Conservation (phyloP, 2,888 invertebrate genomes). For the Ectemnius lituratus region DNA sequence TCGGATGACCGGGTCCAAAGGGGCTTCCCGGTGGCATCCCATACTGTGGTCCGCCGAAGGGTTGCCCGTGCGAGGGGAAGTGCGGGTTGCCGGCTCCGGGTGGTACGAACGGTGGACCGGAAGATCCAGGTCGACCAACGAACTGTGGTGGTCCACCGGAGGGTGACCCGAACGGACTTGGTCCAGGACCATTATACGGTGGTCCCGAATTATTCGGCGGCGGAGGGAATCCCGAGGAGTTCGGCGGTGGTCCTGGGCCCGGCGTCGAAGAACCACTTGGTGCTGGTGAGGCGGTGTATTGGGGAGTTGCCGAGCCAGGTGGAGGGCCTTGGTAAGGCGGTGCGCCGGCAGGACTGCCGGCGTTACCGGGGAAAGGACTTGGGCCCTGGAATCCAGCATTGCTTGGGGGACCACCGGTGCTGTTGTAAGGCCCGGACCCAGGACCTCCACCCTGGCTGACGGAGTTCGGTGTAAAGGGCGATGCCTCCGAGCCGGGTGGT, state of each 20-base stretch:
- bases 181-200: slow-evolving; percentile 85
- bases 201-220: slow-evolving; percentile 78
- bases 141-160: slow-evolving; percentile 82
- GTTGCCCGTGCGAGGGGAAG: slow-evolving; percentile 82
- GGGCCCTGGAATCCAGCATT: slow-evolving; percentile 83
- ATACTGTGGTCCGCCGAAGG: slow-evolving; percentile 83
- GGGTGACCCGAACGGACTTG: slow-evolving; percentile 85
- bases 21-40: slow-evolving; percentile 86
- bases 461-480: slow-evolving; percentile 83
- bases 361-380: slow-evolving; percentile 81
- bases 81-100: slow-evolving; percentile 84
- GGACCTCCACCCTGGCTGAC: slow-evolving; percentile 80
- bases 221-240: slow-evolving; percentile 77
- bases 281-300: slow-evolving; percentile 92
- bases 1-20: slow-evolving; percentile 84
- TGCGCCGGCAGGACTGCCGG: slow-evolving; percentile 87
- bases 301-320: slow-evolving; percentile 88
- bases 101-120: slow-evolving; percentile 86
- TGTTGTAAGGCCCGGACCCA: slow-evolving; percentile 78
- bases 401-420: slow-evolving; percentile 75
- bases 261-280: slow-evolving; percentile 91
- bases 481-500: slow-evolving; percentile 83
- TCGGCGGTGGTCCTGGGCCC: slow-evolving; percentile 84
- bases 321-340: slow-evolving; percentile 85
- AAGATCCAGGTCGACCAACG: slow-evolving; percentile 83